Percentiles rank a stretch among this genome's conserved stretches.
Evolutionary conservation across 2,113 vertebrate species (phyloP).

Genomic region (Cairina moschata): DNA sequence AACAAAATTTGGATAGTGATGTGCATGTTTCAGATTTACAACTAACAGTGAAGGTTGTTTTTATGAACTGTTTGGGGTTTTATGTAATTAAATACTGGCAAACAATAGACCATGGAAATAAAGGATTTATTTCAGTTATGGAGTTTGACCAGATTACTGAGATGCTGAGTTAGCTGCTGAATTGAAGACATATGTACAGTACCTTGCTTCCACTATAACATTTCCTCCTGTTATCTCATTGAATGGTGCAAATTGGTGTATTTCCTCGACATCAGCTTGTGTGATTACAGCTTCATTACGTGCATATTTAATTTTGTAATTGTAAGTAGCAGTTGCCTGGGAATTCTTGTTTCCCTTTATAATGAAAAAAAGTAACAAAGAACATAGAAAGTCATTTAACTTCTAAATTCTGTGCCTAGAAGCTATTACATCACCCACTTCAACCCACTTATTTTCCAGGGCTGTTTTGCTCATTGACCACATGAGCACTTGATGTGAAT

Average conservation of each 20-base stretch:
- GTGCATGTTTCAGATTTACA: constrained; percentile 57
- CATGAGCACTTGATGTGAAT: not conserved
- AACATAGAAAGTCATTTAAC: not conserved
- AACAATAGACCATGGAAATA: constrained; percentile 7
- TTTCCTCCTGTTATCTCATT: constrained; percentile 62
- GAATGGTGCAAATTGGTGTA: constrained; percentile 72
- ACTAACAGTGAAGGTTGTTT: not conserved
- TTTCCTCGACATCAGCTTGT: constrained; percentile 60
- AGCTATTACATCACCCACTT: not conserved
- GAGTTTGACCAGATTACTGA: constrained; percentile 9
- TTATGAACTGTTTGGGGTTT: constrained; percentile 50
- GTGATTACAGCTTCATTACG: constrained; percentile 45
- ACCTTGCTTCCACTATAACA: constrained; percentile 68
- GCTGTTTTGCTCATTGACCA: not conserved
- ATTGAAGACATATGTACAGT: constrained; percentile 11
- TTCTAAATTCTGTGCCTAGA: not conserved
- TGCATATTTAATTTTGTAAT: constrained; percentile 65
- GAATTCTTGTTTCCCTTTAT: constrained; percentile 69
- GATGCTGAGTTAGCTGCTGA: not conserved
- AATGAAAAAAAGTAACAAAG: not conserved
- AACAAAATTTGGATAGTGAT: constrained; percentile 49
- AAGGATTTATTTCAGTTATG: not conserved
- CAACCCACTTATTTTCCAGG: not conserved
- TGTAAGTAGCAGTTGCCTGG: constrained; percentile 53
- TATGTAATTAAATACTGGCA: constrained; percentile 44